These are phyloP conservation scores for Alsophila aescularia DNA, from an alignment of 2,888 invertebrate species.

Conservation along the genomic window DNA sequence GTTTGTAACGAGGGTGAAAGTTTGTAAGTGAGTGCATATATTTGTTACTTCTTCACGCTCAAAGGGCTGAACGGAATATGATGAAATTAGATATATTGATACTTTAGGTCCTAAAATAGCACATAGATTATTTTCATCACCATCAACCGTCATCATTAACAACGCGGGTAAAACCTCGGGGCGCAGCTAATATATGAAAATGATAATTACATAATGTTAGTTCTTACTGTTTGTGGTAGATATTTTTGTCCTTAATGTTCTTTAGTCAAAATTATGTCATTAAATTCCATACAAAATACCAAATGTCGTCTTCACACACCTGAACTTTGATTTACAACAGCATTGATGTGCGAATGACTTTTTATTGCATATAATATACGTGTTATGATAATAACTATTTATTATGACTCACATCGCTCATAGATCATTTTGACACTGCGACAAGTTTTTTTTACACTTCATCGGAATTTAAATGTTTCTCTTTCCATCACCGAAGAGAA, in stretches of 20 bases:
- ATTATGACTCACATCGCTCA: conserved; percentile 46
- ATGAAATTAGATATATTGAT: no score
- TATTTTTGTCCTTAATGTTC: background rate
- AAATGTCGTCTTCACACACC: conserved; percentile 34
- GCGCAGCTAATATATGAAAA: no score
- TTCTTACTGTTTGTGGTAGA: background rate
- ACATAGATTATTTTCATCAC: no score
- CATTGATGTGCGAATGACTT: conserved; percentile 52
- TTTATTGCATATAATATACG: conserved; percentile 49
- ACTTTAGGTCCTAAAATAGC: no score
- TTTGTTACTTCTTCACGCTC: no score
- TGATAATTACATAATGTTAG: no score
- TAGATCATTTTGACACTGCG: conserved; percentile 47
- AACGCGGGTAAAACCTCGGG: no score
- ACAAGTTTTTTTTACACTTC: conserved; percentile 44
- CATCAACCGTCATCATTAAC: no score
- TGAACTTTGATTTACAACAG: conserved; percentile 37
- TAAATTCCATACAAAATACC: conserved; percentile 27
- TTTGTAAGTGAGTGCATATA: no score
- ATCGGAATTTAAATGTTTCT: conserved; percentile 29
- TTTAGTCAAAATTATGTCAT: conserved; percentile 31
- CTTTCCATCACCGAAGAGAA: conserved; percentile 6
- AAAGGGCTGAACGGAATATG: no score
- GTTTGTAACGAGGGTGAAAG: no score
- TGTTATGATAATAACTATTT: conserved; percentile 50